Percentiles rank a stretch among this genome's conserved stretches.
phyloP scores from a whole-genome alignment of 64 coral and sea anemone species.

The Actinia equina region DNA sequence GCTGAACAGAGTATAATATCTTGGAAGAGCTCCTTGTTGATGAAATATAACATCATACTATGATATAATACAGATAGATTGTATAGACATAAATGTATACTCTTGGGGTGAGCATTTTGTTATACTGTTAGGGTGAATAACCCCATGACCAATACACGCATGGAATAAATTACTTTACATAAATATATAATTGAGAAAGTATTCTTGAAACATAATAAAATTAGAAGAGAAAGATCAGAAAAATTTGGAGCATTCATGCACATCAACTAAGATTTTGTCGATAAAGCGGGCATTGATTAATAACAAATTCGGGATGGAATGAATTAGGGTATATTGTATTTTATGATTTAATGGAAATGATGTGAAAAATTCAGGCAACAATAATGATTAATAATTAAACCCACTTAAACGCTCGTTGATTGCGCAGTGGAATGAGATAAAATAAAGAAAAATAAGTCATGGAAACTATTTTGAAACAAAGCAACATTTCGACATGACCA shows the following conservation, averaged over 20 bases:
- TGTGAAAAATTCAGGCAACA: not conserved
- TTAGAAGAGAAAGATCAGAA: too few relatives aligned
- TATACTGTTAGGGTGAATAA: not conserved
- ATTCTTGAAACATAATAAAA: not conserved
- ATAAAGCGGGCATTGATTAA: too few relatives aligned
- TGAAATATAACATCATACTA: not conserved
- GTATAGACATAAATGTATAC: not conserved
- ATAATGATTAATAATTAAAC: not conserved
- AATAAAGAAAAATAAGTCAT: too few relatives aligned
- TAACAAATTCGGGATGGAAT: not conserved
- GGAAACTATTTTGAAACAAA: too few relatives aligned
- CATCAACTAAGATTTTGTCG: too few relatives aligned
- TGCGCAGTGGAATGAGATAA: not conserved
- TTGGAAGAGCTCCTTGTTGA: not conserved
- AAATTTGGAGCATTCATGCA: too few relatives aligned
- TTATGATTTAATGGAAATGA: not conserved
- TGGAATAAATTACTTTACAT: not conserved
- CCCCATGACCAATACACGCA: not conserved
- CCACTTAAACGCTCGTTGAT: not conserved
- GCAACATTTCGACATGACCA: not conserved
- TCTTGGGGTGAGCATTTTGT: too few relatives aligned
- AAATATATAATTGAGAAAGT: not conserved
- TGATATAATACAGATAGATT: not conserved
- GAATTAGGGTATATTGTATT: not conserved
- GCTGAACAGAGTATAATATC: not conserved